Percentiles rank a stretch among this genome's conserved stretches.
Conservation (phyloP, 2,797 vertebrate genomes). For the Myotis daubentonii region DNA sequence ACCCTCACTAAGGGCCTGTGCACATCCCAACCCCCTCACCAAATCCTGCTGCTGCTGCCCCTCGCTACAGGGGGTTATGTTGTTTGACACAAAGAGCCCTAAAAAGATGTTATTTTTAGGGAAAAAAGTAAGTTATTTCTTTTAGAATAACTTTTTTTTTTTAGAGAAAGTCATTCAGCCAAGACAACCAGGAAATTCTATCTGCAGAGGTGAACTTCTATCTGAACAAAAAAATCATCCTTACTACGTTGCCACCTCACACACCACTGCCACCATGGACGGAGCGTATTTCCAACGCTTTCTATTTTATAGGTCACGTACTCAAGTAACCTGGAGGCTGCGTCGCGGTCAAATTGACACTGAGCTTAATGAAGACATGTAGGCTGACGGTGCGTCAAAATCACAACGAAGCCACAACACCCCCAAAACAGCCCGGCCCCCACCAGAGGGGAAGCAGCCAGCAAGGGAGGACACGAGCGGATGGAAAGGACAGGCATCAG, state of each 20-base stretch:
- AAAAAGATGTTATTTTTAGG: neutral
- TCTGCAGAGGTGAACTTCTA: neutral
- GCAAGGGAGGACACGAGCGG: neutral
- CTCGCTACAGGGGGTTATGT: neutral
- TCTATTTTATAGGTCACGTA: neutral
- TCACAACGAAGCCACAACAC: neutral
- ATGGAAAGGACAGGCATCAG: fast-evolving
- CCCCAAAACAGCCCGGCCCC: neutral
- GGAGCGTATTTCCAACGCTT: neutral
- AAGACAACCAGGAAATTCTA: neutral
- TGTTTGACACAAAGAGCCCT: neutral
- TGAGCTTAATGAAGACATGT: neutral
- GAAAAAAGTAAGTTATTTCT: neutral
- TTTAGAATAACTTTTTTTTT: too few species aligned
- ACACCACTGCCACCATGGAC: fast-evolving
- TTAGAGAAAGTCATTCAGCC: neutral
- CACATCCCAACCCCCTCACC: too few species aligned
- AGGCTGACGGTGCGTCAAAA: neutral
- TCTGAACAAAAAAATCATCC: neutral
- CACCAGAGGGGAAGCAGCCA: neutral
- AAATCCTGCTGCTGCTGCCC: neutral
- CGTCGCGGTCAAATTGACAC: neutral
- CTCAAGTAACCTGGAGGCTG: too few species aligned
- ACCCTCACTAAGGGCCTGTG: neutral
- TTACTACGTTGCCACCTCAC: fast-evolving